A percentile compares a stretch with the other conserved stretches of the same genome.
phyloP scores from a whole-genome alignment of 1,140 invertebrate genomes.

The Lutraria rhynchaena region DNA sequence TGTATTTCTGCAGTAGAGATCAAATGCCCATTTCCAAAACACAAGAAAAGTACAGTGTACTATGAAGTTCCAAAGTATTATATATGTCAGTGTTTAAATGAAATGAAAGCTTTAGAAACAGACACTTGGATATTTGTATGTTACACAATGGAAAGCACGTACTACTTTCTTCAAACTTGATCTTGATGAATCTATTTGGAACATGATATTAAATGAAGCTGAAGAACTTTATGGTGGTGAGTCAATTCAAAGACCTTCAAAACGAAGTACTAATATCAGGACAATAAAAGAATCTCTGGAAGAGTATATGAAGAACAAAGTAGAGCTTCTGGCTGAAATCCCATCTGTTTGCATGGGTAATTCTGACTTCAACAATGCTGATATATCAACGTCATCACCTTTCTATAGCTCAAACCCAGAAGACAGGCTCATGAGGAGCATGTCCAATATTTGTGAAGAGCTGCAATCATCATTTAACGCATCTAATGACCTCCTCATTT shows the following conservation, averaged over 20 bases:
- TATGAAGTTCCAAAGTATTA: constrained; percentile 48
- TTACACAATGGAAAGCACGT: constrained; percentile 15
- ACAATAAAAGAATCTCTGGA: constrained; percentile 7
- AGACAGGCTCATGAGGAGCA: neutral
- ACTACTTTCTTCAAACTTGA: constrained; percentile 20
- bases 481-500: too few species aligned
- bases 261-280: neutral
- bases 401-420: too few species aligned
- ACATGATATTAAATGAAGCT: neutral
- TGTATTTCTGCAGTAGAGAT: constrained; percentile 46
- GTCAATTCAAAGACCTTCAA: constrained; percentile 23
- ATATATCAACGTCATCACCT: neutral
- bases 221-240: neutral
- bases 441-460: neutral
- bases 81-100: constrained; percentile 34
- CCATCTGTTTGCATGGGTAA: neutral
- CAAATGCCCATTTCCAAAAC: constrained; percentile 55
- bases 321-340: neutral
- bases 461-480: neutral
- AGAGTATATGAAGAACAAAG: constrained; percentile 11
- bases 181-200: constrained; percentile 11
- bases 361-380: neutral
- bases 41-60: constrained; percentile 33
- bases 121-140: constrained; percentile 24
- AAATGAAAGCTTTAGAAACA: constrained; percentile 47